Evolutionary conservation across 1,140 invertebrate genomes (phyloP), one percentile per base, ranked within the genome.

Genomic region (Dysdera silvatica): DNA sequence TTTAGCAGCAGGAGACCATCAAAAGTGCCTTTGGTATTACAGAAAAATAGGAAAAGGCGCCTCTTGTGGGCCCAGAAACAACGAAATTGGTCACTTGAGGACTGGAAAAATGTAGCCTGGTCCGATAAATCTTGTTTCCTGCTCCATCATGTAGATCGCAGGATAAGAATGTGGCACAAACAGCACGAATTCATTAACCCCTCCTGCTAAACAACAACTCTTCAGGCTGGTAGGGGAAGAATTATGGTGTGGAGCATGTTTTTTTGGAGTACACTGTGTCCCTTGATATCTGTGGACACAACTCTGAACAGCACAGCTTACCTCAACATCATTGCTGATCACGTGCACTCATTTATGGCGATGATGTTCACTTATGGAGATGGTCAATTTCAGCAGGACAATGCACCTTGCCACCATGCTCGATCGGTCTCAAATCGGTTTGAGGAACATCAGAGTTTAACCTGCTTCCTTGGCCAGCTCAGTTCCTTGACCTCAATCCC

Each of bases 321-420:
- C 40, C 6, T 53, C 3, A n/a, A 6, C 31, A 37, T 61, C 23
- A 28, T 61, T 20, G 48, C 58, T 12, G 58, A 61, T 26, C 29
- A 52, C 6, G 32, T 61, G 3, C 58, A 61, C 7, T 10, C 47
- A 18, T 35, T 52, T 26, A 53, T 53, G 58, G 12, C 40, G 16
- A 53, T 24, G 23, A 23, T 52, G 12, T 61, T 49, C 24, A 35
- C 45, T 2, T 0, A 14, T 8, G 28, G 47, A 52, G 48, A 61
- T 53, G 48, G 61, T 43, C 45, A 29, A 18, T 47, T 59, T 61
- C 63, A 66, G 56, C 53, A 65, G 55, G 64, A 58, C 60, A 67
- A 70, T 51, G 67, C 56, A 12, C 43, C 37, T 28, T 54, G 40
- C 12, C 69, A 70, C 48, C 45, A 12, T 20, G 56, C 61, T n/a